These are phyloP conservation scores for Monomorium pharaonis DNA, from an alignment of 1,140 invertebrate genomes.

Conservation along the genomic window DNA sequence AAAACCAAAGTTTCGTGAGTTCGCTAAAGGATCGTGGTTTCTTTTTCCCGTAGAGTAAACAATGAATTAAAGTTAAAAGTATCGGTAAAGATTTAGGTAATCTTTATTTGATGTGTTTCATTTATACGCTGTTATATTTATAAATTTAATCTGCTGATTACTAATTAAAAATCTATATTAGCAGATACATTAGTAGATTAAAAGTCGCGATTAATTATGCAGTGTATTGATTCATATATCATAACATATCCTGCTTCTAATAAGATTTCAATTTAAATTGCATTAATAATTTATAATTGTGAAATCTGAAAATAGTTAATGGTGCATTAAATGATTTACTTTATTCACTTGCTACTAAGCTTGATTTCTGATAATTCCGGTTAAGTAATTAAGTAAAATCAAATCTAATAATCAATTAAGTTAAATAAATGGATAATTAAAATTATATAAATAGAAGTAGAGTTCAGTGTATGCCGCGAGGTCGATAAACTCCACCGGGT, in stretches of 20 bases:
- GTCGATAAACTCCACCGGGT: not conserved
- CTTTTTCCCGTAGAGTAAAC: conserved; percentile 27
- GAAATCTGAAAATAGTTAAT: not conserved
- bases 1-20: conserved; percentile 46
- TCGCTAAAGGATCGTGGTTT: conserved; percentile 19
- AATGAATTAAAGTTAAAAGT: conserved; percentile 34
- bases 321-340: not conserved
- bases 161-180: not conserved
- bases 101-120: conserved; percentile 16
- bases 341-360: not conserved
- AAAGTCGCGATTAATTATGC: not conserved
- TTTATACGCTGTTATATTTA: not conserved
- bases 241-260: not conserved
- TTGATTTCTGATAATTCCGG: not conserved
- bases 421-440: conserved; percentile 16
- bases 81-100: conserved; percentile 10
- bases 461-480: not conserved
- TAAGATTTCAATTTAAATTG: not conserved
- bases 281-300: not conserved
- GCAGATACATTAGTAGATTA: not conserved
- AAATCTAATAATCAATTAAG: conserved; percentile 19
- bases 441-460: not conserved
- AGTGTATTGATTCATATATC: not conserved
- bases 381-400: conserved; percentile 10
- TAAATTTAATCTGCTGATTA: not conserved